Evolutionary conservation across 2,113 vertebrate species (phyloP).

Genomic region (Gasterosteus aculeatus): DNA sequence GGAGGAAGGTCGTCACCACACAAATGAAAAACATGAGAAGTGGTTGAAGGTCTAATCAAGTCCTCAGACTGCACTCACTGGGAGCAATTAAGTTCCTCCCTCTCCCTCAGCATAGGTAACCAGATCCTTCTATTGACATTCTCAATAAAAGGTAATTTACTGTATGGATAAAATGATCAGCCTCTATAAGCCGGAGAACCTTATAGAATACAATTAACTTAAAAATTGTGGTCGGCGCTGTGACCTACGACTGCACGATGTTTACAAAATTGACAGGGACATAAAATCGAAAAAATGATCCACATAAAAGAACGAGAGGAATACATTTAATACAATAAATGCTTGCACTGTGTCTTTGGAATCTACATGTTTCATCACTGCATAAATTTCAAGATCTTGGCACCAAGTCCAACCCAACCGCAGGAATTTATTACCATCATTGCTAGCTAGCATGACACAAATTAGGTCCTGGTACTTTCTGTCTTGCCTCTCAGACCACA

Average conservation of each 20-base stretch:
- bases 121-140: constrained; percentile 81
- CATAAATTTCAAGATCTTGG: constrained; percentile 71
- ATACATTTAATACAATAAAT: constrained; percentile 49
- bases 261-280: constrained; percentile 59
- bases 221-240: constrained; percentile 53
- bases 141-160: constrained; percentile 81
- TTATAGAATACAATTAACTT: constrained; percentile 58
- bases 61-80: constrained; percentile 80
- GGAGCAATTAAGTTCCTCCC: constrained; percentile 81
- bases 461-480: constrained; percentile 79
- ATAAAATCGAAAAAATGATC: constrained; percentile 59
- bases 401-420: constrained; percentile 68
- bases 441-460: constrained; percentile 78
- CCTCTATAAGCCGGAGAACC: constrained; percentile 57
- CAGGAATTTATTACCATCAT: constrained; percentile 82
- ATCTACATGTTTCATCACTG: constrained; percentile 56
- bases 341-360: constrained; percentile 39
- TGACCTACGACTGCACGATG: constrained; percentile 38
- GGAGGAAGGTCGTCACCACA: constrained; percentile 81
- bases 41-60: constrained; percentile 83
- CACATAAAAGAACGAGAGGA: constrained; percentile 43
- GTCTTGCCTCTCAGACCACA: constrained; percentile 77
- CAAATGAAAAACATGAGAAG: constrained; percentile 86
- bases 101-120: constrained; percentile 80
- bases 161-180: constrained; percentile 78